Evolutionary conservation across 1,140 invertebrate species (phyloP).

Genomic region (Galleria mellonella): DNA sequence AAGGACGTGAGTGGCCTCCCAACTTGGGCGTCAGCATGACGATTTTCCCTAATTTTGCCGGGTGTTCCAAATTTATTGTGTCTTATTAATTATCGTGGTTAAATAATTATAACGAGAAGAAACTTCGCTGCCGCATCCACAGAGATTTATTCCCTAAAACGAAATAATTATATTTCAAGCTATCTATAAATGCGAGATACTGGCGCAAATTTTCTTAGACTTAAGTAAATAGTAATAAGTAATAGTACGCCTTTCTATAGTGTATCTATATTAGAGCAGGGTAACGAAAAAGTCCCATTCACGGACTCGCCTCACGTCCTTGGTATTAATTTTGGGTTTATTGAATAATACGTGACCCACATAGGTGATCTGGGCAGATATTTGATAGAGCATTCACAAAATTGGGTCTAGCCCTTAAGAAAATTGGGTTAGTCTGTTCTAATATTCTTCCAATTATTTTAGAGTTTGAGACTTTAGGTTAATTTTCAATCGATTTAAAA

Average conservation of each 20-base stretch:
- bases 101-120: constrained; percentile 21
- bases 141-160: constrained; percentile 13
- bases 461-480: too few relatives aligned
- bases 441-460: constrained; percentile 6
- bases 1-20: constrained; percentile 24
- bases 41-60: constrained; percentile 21
- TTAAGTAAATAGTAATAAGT: constrained; percentile 16
- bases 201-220: neutral
- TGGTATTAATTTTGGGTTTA: constrained; percentile 64
- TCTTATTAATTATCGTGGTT: constrained; percentile 34
- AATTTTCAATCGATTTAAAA: too few relatives aligned
- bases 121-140: constrained; percentile 6
- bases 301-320: constrained; percentile 35
- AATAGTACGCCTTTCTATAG: constrained; percentile 16
- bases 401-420: constrained; percentile 28
- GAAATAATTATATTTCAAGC: constrained; percentile 13
- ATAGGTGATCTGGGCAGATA: constrained; percentile 36
- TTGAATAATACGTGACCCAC: constrained; percentile 60
- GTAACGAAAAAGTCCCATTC: constrained; percentile 35
- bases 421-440: constrained; percentile 22
- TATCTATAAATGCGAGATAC: neutral
- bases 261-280: constrained; percentile 40
- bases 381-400: constrained; percentile 25
- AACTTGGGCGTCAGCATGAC: constrained; percentile 23
- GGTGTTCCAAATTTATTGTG: constrained; percentile 36